Conservation (phyloP, 2,888 invertebrate species). For the Hydrotaea cyrtoneurina region DNA sequence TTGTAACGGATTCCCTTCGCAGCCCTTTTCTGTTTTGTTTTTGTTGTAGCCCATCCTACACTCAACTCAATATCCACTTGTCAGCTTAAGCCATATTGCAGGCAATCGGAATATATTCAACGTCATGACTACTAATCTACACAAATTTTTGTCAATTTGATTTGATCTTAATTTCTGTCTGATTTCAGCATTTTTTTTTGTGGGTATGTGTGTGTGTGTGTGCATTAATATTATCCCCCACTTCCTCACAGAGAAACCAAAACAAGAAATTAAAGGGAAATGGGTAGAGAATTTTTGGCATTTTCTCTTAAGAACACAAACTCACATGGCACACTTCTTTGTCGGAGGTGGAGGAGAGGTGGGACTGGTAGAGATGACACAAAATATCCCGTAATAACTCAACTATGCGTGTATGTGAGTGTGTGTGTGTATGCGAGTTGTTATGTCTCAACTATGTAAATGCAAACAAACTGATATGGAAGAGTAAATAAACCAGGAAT, state of each 20-base stretch:
- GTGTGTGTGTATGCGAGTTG: background rate
- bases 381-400: conserved; percentile 39
- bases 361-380: conserved; percentile 12
- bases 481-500: background rate
- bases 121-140: background rate
- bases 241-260: background rate
- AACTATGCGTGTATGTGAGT: background rate
- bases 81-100: background rate
- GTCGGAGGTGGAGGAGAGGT: no score
- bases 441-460: conserved; percentile 30
- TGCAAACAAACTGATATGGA: conserved; percentile 32
- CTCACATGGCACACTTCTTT: background rate
- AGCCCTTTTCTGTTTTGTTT: no score
- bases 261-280: background rate
- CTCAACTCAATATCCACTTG: background rate
- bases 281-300: background rate
- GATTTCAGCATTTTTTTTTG: background rate
- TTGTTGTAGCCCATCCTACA: no score
- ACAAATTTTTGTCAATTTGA: conserved; percentile 14
- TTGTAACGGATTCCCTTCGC: background rate
- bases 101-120: background rate
- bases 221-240: conserved; percentile 8
- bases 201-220: no score
- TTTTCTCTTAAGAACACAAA: background rate
- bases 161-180: conserved; percentile 10